Evolutionary conservation across 2,113 vertebrate species (phyloP).

Genomic region (Copsychus sechellarum): DNA sequence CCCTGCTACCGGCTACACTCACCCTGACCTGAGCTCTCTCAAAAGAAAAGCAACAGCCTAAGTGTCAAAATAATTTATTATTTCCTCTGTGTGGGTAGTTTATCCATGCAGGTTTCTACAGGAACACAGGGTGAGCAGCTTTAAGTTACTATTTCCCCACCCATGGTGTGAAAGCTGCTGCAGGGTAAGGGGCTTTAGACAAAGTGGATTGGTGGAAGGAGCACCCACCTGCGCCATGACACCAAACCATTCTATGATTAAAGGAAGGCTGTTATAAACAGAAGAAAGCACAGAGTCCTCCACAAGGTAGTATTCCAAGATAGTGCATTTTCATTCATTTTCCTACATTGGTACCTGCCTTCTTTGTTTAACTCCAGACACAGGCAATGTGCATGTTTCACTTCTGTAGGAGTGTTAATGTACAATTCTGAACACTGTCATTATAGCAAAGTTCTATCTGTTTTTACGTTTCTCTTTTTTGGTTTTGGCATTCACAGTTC

Average conservation of each 20-base stretch:
- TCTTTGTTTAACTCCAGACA: slow-evolving; percentile 28
- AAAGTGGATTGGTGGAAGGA: not conserved
- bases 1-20: not conserved
- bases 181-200: not conserved
- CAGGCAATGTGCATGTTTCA: not conserved
- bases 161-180: not conserved
- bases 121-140: not conserved
- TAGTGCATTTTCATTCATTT: not conserved
- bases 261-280: slow-evolving; percentile 34
- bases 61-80: slow-evolving; percentile 76
- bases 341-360: not conserved
- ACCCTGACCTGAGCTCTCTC: not conserved
- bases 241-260: not conserved
- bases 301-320: slow-evolving; percentile 6
- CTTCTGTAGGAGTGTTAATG: not conserved
- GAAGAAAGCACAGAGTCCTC: slow-evolving; percentile 33
- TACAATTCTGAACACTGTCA: not conserved
- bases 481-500: slow-evolving; percentile 63
- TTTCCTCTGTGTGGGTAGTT: slow-evolving; percentile 39
- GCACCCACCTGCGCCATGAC: not conserved
- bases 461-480: slow-evolving; percentile 90
- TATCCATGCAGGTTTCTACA: not conserved
- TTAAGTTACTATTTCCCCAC: not conserved
- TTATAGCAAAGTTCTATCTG: slow-evolving; percentile 67
- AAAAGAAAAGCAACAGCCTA: not conserved